These are phyloP conservation scores for Turnix velox DNA, from an alignment of 2,113 vertebrate species.

Conservation along the genomic window DNA sequence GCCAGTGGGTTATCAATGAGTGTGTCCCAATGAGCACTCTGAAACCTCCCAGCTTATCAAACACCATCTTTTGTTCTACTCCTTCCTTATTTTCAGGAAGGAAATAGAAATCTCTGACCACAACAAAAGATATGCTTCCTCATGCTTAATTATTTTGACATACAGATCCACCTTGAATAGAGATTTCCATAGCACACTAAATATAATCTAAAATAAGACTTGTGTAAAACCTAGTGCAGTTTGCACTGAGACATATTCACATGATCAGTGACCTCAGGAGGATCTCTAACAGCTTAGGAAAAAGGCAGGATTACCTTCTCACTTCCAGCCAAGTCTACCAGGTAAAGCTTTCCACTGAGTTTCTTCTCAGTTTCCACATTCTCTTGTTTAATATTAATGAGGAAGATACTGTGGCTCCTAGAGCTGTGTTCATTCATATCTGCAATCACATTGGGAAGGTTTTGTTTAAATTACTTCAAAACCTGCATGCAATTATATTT, in stretches of 20 bases:
- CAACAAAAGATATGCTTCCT: background rate
- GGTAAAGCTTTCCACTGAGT: slow-evolving; percentile 93
- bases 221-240: background rate
- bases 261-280: background rate
- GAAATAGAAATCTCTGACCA: background rate
- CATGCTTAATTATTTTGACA: background rate
- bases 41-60: background rate
- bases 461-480: background rate
- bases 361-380: slow-evolving; percentile 95
- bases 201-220: fast-evolving
- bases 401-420: slow-evolving; percentile 95
- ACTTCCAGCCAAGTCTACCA: slow-evolving; percentile 94
- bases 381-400: slow-evolving; percentile 96
- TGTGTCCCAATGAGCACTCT: fast-evolving
- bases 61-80: background rate
- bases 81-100: background rate
- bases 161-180: background rate
- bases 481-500: background rate
- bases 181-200: background rate
- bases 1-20: background rate
- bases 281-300: background rate
- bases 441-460: slow-evolving; percentile 46
- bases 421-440: slow-evolving; percentile 99
- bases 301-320: slow-evolving; percentile 83
- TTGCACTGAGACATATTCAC: background rate